A percentile compares a stretch with the other conserved stretches of the same genome.
phyloP scores from a whole-genome alignment of 1,140 invertebrate species.

The Hycleus phaleratus region DNA sequence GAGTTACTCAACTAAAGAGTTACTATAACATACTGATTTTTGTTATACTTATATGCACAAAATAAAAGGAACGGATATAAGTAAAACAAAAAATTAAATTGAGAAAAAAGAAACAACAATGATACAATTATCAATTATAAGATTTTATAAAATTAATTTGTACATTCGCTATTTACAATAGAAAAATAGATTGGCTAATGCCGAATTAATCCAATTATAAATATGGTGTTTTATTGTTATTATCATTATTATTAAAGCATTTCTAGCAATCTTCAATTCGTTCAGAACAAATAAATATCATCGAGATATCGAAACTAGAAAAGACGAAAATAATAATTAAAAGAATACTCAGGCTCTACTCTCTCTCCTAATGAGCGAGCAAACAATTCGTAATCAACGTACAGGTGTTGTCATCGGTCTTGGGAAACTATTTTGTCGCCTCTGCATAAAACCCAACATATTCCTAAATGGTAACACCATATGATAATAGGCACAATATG shows the following conservation, averaged over 20 bases:
- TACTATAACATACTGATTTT: conserved; percentile 22
- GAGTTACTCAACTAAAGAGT: conserved; percentile 1
- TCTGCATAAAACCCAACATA: conserved; percentile 45
- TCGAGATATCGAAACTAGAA: too few species aligned
- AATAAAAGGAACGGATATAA: background rate
- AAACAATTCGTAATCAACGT: conserved; percentile 18
- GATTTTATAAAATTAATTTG: background rate
- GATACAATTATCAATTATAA: background rate
- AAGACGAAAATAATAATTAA: too few species aligned
- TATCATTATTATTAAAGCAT: too few species aligned
- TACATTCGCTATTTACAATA: background rate
- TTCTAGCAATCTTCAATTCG: too few species aligned
- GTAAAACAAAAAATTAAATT: too few species aligned
- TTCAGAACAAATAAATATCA: too few species aligned
- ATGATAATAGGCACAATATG: conserved; percentile 76
- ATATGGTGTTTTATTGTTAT: too few species aligned
- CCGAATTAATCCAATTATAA: too few species aligned
- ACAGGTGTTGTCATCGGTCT: conserved; percentile 33
- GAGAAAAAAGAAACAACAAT: background rate
- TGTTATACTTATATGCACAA: conserved; percentile 9
- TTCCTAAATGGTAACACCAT: conserved; percentile 62
- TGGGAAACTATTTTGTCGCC: conserved; percentile 33
- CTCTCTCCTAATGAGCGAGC: conserved; percentile 29
- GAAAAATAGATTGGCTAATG: too few species aligned
- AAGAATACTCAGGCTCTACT: conserved; percentile 28